These are phyloP conservation scores for Rhinolophus ferrumequinum DNA, from an alignment of 2,113 vertebrate genomes.

Conservation along the genomic window DNA sequence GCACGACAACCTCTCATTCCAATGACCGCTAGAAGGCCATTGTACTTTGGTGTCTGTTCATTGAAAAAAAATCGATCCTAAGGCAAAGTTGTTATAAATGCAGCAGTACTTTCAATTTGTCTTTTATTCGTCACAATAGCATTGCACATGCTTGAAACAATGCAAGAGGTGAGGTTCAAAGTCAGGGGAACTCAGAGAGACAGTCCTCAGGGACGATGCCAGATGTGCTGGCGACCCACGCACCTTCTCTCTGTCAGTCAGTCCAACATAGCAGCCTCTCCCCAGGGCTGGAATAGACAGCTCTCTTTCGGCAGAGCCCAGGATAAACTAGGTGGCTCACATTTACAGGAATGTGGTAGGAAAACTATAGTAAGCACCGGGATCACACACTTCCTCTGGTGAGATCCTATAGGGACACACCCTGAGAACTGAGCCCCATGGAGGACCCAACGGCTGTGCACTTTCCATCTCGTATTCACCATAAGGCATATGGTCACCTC, in stretches of 20 bases:
- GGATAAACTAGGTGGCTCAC: not conserved
- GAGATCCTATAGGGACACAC: not conserved
- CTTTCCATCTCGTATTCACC: fast-evolving
- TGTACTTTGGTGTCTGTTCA: not conserved
- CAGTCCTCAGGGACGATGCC: too few relatives aligned
- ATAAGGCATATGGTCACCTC: fast-evolving
- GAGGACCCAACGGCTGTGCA: fast-evolving
- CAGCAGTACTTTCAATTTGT: not conserved
- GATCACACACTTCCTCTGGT: not conserved
- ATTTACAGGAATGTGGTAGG: fast-evolving
- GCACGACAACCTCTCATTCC: not conserved
- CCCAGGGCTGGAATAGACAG: fast-evolving
- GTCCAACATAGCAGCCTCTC: not conserved
- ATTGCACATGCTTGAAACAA: not conserved
- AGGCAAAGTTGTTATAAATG: not conserved
- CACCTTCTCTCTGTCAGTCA: not conserved
- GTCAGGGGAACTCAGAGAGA: not conserved
- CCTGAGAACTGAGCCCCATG: not conserved
- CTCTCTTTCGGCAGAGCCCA: not conserved
- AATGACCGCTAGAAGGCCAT: not conserved
- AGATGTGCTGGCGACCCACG: fast-evolving
- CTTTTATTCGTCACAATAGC: not conserved
- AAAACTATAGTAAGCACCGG: not conserved
- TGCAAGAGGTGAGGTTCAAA: not conserved
- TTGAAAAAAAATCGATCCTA: not conserved